phyloP scores from a whole-genome alignment of 2,888 invertebrate species.

The Lasioglossum oenotherae region DNA sequence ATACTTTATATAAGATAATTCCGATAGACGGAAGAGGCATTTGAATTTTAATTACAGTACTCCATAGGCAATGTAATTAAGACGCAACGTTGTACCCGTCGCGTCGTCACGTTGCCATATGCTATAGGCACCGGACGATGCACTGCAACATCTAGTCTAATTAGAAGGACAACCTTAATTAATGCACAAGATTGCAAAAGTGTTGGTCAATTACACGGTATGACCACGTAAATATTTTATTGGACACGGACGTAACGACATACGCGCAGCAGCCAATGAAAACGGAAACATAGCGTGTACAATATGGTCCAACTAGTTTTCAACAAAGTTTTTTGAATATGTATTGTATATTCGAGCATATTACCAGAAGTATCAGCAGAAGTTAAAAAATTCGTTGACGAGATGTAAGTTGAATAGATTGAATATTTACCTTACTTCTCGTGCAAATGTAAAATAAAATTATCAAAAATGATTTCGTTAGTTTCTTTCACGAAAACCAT shows the following conservation, averaged over 20 bases:
- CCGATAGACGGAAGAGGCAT: background rate
- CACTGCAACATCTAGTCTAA: background rate
- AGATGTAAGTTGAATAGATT: too few relatives aligned
- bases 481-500: too few relatives aligned
- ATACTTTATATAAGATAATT: background rate
- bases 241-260: background rate
- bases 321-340: background rate
- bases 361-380: too few relatives aligned
- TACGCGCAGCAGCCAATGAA: background rate
- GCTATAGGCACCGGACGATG: background rate
- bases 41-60: background rate
- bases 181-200: slow-evolving; percentile 19
- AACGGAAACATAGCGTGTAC: background rate
- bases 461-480: too few relatives aligned
- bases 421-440: too few relatives aligned
- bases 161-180: slow-evolving; percentile 21
- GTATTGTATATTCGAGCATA: too few relatives aligned
- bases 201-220: slow-evolving; percentile 9
- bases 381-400: too few relatives aligned
- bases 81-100: slow-evolving; percentile 10
- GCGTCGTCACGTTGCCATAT: background rate
- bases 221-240: slow-evolving; percentile 12
- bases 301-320: background rate
- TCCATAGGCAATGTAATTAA: background rate
- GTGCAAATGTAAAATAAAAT: too few relatives aligned